Evolutionary conservation across 2,888 invertebrate genomes (phyloP).

Genomic region (Helobdella robusta): DNA sequence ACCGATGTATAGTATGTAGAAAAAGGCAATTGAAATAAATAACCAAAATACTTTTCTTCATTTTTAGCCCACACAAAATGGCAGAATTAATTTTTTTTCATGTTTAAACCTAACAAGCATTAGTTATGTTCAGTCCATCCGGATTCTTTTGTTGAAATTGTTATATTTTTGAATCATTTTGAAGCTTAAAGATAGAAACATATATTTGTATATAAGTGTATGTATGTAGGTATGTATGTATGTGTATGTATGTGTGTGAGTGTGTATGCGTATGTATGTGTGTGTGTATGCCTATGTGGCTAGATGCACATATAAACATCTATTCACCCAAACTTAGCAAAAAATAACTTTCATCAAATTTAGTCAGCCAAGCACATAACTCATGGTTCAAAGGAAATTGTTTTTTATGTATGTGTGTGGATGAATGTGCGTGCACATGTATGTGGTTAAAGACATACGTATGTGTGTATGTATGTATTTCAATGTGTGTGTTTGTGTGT

Average conservation of each 20-base stretch:
- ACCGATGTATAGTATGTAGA: too few relatives aligned
- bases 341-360: not conserved
- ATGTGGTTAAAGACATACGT: not conserved
- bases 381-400: not conserved
- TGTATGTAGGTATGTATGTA: not conserved
- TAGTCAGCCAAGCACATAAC: not conserved
- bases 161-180: too few relatives aligned
- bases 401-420: constrained; percentile 4
- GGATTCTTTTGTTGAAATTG: too few relatives aligned
- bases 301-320: not conserved
- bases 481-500: constrained; percentile 3
- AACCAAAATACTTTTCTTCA: too few relatives aligned
- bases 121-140: too few relatives aligned
- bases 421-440: constrained; percentile 3
- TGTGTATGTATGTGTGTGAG: constrained; percentile 1
- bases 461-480: constrained; percentile 7
- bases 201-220: not conserved
- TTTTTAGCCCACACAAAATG: too few relatives aligned
- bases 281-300: not conserved
- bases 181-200: too few relatives aligned
- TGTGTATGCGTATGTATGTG: constrained; percentile 1
- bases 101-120: too few relatives aligned
- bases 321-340: not conserved
- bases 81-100: too few relatives aligned
- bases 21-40: too few relatives aligned